These are phyloP conservation scores for Megalopta genalis DNA, from an alignment of 1,140 invertebrate species.

Conservation along the genomic window DNA sequence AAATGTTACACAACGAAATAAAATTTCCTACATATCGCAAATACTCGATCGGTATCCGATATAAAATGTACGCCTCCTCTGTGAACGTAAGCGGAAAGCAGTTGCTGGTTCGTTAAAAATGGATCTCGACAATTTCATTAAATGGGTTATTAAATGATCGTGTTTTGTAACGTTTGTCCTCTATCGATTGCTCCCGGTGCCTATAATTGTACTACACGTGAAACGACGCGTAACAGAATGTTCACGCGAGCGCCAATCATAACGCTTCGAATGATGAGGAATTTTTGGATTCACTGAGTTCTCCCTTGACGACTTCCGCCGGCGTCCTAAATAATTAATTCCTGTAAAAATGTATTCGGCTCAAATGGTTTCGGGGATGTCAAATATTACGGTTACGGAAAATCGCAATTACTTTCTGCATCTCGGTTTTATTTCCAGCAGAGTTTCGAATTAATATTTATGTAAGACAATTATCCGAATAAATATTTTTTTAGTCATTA, in stretches of 20 bases:
- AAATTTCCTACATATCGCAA: not conserved
- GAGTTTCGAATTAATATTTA: too few species aligned
- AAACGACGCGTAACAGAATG: not conserved
- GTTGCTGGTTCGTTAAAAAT: not conserved
- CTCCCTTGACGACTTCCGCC: too few species aligned
- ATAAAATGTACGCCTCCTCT: not conserved
- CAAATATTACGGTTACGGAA: too few species aligned
- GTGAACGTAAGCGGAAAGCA: not conserved
- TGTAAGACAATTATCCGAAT: too few species aligned
- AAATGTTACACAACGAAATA: not conserved
- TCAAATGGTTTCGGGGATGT: too few species aligned
- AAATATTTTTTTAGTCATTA: too few species aligned
- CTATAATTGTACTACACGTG: not conserved
- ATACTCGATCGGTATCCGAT: not conserved
- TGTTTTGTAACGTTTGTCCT: not conserved
- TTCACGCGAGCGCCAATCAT: not conserved
- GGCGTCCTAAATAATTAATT: too few species aligned
- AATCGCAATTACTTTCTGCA: too few species aligned
- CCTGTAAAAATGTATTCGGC: too few species aligned
- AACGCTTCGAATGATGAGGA: not conserved
- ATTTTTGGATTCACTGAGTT: too few species aligned
- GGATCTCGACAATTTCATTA: not conserved
- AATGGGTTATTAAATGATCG: not conserved
- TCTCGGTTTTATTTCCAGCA: too few species aligned
- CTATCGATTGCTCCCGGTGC: not conserved